Base-by-base conservation (phyloP, 2,888 invertebrate species). In the Kryphioiulus occultus region DNA sequence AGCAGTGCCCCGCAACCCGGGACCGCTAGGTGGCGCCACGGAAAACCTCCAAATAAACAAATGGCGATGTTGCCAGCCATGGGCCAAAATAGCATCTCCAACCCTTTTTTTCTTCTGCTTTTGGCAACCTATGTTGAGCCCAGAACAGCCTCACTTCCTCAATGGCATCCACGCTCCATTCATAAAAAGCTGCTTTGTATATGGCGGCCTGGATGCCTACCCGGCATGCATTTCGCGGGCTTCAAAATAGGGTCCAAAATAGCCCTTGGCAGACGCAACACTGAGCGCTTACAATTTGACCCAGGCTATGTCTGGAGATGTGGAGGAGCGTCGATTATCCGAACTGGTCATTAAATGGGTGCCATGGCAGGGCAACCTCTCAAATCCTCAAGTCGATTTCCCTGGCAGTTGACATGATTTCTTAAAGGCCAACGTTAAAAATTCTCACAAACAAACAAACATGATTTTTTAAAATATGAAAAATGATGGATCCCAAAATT, bases 141-240 rank as follows among this genome's bases (percentile, higher is more conserved):
- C 59, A 59, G 59, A 59, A 59, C 5, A n/a, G 59, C 59, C 59
- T n/a, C 59, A 59, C 59, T 59, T 59, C 59, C 59, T 59, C 59
- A 59, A 59, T 59, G 59, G 59, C 59, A 22, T 59, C n/a, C 59
- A 59, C 59, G n/a, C 59, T 59, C 59, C 59, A 59, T 59, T 59
- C 59, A 59, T 59, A 59, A 59, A 59, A 59, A 59, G 59, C 59
- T 22, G 59, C 59, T 59, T 59, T 59, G 59, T 59, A 59, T 59
- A 59, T 59, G 59, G n/a, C 59, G 22, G n/a, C 59, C 59, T 22
- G 59, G n/a, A 22, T 59, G n/a, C 59, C 59, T 59, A 22, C 59
- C 59, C 59, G 59, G 17, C 59, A 59, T 59, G 59, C 59, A 59
- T 22, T 1, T n/a, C 5, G 59, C n/a, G n/a, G 59, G 59, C 17